Conservation (phyloP, 2,797 vertebrate species). For the Danio albolineatus region DNA sequence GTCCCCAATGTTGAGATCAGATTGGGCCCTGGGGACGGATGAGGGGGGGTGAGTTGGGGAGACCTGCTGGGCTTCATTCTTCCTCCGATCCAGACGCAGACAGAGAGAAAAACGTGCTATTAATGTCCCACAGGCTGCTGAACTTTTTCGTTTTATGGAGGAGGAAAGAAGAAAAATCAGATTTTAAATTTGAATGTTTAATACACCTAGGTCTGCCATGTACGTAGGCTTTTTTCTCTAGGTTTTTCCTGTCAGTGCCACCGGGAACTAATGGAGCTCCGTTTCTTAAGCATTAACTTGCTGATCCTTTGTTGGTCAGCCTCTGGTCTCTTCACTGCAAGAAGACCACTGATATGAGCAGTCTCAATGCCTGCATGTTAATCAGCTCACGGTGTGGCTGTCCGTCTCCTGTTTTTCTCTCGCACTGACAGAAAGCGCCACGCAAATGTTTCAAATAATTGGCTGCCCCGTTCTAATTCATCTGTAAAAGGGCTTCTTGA, state of each 20-base stretch:
- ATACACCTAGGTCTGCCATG: background rate
- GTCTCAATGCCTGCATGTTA: slow-evolving; percentile 66
- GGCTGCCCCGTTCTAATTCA: slow-evolving; percentile 93
- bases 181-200: slow-evolving; percentile 24
- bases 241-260: background rate
- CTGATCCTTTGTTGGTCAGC: slow-evolving; percentile 67
- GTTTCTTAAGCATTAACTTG: slow-evolving; percentile 69
- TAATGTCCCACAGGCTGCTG: slow-evolving; percentile 10
- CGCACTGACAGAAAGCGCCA: slow-evolving; percentile 77
- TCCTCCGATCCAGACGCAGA: slow-evolving; percentile 33
- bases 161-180: slow-evolving; percentile 7
- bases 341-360: slow-evolving; percentile 64
- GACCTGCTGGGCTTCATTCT: slow-evolving; percentile 52
- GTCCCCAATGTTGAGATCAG: slow-evolving; percentile 61
- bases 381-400: slow-evolving; percentile 59
- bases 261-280: slow-evolving; percentile 42
- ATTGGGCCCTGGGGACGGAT: slow-evolving; percentile 78
- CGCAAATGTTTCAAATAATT: slow-evolving; percentile 90
- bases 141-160: slow-evolving; percentile 27
- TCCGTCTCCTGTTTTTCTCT: slow-evolving; percentile 25
- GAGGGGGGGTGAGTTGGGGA: slow-evolving; percentile 31
- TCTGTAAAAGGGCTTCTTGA: slow-evolving; percentile 89
- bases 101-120: slow-evolving; percentile 3
- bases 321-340: slow-evolving; percentile 68
- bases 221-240: background rate